Base-by-base conservation (phyloP, 1,140 invertebrate genomes). In the Formica exsecta region DNA sequence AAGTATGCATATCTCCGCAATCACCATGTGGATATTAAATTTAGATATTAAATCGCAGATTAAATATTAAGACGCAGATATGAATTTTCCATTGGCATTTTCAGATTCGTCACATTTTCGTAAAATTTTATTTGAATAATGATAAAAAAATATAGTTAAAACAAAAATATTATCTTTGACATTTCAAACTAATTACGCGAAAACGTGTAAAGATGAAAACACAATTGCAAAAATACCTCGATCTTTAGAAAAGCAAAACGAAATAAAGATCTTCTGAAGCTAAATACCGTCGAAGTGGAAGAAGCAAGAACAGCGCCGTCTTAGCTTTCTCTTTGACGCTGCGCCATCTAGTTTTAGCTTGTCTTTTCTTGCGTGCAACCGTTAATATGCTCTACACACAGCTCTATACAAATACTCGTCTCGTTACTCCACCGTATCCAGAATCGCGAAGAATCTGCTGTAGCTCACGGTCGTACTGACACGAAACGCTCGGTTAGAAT, bases 1-100 rank as follows among this genome's bases (percentile, higher is more conserved):
- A 64, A 44, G 62, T 61, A 84, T 68, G 54, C 74, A 19, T 3
- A 64, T 77, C 36, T 77, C 44, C 41, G 44, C 64, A 73, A 89
- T 87, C 85, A 74, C 68, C 29, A 84, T 59, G 54, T 32, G 36
- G 48, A 79, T 87, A 85, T 90, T 90, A 87, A 90, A 90, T 90
- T 89, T 89, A 13, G 44, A 48, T 48, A 48, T 48, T 48, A 48
- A 90, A 81, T 87, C 71, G 80, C 25, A 29, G 25, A 29, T 29
- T 29, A 29, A 29, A 29, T 32, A 32, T 81, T 76, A 89, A 76
- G 51, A 57, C n/a, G 44, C 16, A 8, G 3, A 6, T n/a, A 59
- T 36, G 11, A 48, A 61, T 83, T 74, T 65, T 68, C 8, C 68
- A 51, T 86, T 61, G 54, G n/a, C 29, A 19, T 61, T 62, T 59